These are phyloP conservation scores for Epinephelus coioides DNA, from an alignment of 2,797 vertebrate genomes.

Conservation along the genomic window DNA sequence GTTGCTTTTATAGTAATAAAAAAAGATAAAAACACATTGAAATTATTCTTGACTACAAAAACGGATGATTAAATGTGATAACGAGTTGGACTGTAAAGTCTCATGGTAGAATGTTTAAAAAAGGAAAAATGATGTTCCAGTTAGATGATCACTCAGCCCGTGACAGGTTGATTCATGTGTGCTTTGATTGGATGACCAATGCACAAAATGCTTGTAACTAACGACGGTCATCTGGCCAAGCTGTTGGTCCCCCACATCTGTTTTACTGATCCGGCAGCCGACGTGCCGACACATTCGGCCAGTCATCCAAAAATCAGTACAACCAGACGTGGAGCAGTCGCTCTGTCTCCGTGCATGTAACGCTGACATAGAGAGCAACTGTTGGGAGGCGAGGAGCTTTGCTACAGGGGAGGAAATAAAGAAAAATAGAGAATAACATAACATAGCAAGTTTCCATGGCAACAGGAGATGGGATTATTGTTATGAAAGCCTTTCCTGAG, in stretches of 20 bases:
- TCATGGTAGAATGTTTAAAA: conserved; percentile 20
- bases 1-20: too few species aligned
- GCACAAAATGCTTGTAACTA: conserved; percentile 31
- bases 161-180: conserved; percentile 61
- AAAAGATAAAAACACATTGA: neutral
- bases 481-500: conserved; percentile 72
- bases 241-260: conserved; percentile 56
- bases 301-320: conserved; percentile 49
- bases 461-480: conserved; percentile 66
- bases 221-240: conserved; percentile 44
- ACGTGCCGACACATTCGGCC: conserved; percentile 57
- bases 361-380: conserved; percentile 36
- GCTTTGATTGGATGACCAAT: conserved; percentile 52
- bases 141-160: conserved; percentile 21
- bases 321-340: conserved; percentile 45
- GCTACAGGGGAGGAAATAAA: conserved; percentile 40
- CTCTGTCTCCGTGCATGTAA: conserved; percentile 41
- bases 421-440: conserved; percentile 62
- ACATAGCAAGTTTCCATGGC: conserved; percentile 65
- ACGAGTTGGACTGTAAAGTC: neutral
- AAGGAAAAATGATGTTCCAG: conserved; percentile 29
- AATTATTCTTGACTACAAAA: neutral
- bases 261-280: conserved; percentile 47
- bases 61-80: neutral
- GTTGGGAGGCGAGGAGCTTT: conserved; percentile 28